Evolutionary conservation across 2,797 vertebrate genomes (phyloP), one percentile per base, ranked within the genome.

Genomic region (Eulemur albifrons): DNA sequence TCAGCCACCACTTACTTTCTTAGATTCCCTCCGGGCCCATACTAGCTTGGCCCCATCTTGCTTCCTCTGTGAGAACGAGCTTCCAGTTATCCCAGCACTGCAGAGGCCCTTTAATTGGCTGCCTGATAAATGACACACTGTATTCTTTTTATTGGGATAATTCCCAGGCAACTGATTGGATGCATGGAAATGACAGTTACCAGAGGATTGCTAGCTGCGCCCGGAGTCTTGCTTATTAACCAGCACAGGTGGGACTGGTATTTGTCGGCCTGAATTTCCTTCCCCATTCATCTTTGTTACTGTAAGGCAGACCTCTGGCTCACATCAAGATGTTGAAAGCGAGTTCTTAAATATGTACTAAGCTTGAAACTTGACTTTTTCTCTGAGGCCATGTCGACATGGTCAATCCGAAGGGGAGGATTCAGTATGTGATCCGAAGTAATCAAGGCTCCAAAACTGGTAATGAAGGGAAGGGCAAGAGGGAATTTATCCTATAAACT

Each of bases 91-190:
- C 25, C 48, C 17, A 21, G 57, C 2, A 12, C 30, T 32, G 63
- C 45, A 63, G 88, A 94, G 89, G 84, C 52, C 88, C 81, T 96
- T 97, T 98, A 97, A 98, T 97, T 97, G 96, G 96, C 96, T 97
- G 89, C 81, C 89, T 94, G 97, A 92, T 97, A 97, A 97, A 97
- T 92, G 96, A 96, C 96, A 96, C 81, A 88, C 73, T 95, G 94
- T 96, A 91, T 97, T 98, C 96, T 95, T 97, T 98, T 98, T 95
- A 97, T 97, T 94, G 96, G 97, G 94, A 98, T 97, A 96, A 96
- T 98, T 98, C 97, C 96, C 97, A 98, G 96, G 93, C 94, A 96
- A 48, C 76, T 90, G 96, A 98, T 96, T 97, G 97, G 97, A 45
- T 88, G n/a, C 81, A 76, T 43, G 79, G 95, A 79, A 95, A 95